Evolutionary conservation across 2,888 invertebrate species (phyloP).

Genomic region (Globia sparganii): DNA sequence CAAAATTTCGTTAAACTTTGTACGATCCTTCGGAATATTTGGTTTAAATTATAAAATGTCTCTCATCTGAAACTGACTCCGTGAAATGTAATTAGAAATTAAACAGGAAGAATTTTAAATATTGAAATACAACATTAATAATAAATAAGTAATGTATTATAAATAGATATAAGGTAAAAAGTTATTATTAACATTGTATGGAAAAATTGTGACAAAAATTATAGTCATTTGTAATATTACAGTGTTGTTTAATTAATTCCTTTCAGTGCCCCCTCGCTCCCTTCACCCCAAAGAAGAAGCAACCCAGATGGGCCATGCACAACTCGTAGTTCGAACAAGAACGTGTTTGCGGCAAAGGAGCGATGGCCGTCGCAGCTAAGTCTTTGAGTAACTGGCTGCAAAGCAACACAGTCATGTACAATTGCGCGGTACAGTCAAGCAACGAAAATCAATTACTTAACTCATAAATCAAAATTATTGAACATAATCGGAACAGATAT

Average conservation of each 20-base stretch:
- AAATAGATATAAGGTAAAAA: constrained; percentile 90
- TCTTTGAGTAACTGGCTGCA: not conserved
- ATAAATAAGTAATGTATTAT: constrained; percentile 90
- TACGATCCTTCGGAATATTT: constrained; percentile 82
- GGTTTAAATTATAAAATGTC: constrained; percentile 80
- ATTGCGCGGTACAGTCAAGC: no score
- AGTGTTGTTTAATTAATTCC: constrained; percentile 84
- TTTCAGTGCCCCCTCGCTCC: not conserved
- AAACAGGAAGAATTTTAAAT: constrained; percentile 90
- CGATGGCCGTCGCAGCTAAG: not conserved
- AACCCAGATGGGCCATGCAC: not conserved
- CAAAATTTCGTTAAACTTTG: constrained; percentile 84
- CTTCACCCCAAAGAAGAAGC: not conserved
- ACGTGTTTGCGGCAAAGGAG: not conserved
- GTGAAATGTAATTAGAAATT: constrained; percentile 87
- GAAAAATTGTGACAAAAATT: constrained; percentile 91
- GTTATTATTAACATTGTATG: constrained; percentile 91
- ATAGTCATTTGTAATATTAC: constrained; percentile 91
- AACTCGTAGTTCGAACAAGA: not conserved
- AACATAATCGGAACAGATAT: no score
- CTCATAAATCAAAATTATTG: no score
- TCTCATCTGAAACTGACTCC: constrained; percentile 82
- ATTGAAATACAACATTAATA: constrained; percentile 88
- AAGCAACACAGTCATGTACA: no score
- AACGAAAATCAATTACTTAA: no score